Evolutionary conservation across 2,888 invertebrate genomes (phyloP).

Genomic region (Taenaris catops): DNA sequence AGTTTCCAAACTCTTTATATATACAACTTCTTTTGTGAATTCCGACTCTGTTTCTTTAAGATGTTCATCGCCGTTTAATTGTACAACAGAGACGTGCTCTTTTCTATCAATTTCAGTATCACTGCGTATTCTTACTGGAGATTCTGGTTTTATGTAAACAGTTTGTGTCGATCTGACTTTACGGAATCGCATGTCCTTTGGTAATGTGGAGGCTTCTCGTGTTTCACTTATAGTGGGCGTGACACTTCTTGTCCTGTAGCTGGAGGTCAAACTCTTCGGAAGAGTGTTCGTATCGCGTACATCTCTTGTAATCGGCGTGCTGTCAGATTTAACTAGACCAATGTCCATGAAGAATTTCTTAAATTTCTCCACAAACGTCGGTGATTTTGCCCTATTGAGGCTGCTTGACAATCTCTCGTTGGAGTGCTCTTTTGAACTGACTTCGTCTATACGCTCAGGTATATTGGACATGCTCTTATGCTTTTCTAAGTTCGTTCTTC

Average conservation of each 20-base stretch:
- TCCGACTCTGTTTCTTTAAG: conserved; percentile 45
- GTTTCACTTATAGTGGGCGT: conserved; percentile 46
- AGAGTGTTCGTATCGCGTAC: conserved; percentile 43
- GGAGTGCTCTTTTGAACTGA: conserved; percentile 46
- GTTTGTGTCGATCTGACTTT: conserved; percentile 66
- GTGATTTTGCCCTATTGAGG: conserved; percentile 62
- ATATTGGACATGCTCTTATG: conserved; percentile 71
- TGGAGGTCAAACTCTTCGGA: conserved; percentile 58
- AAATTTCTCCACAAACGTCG: conserved; percentile 69
- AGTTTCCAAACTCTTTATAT: conserved; percentile 52
- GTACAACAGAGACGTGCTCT: conserved; percentile 63
- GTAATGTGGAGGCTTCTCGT: conserved; percentile 58
- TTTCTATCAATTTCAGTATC: conserved; percentile 43
- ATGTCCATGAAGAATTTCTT: conserved; percentile 69
- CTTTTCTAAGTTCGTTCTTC: conserved; percentile 51
- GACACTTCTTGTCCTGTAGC: conserved; percentile 51
- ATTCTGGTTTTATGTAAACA: conserved; percentile 60
- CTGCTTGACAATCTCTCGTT: conserved; percentile 56
- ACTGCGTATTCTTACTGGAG: conserved; percentile 34
- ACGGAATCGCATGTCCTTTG: conserved; percentile 70
- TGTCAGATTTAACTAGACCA: conserved; percentile 56
- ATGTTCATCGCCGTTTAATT: conserved; percentile 59
- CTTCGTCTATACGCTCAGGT: conserved; percentile 60
- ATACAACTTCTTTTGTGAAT: conserved; percentile 51
- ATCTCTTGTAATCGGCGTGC: conserved; percentile 30